Percentiles rank a stretch among this genome's conserved stretches.
These are phyloP conservation scores for Strix uralensis DNA, from an alignment of 2,113 vertebrate genomes.

Conservation along the genomic window DNA sequence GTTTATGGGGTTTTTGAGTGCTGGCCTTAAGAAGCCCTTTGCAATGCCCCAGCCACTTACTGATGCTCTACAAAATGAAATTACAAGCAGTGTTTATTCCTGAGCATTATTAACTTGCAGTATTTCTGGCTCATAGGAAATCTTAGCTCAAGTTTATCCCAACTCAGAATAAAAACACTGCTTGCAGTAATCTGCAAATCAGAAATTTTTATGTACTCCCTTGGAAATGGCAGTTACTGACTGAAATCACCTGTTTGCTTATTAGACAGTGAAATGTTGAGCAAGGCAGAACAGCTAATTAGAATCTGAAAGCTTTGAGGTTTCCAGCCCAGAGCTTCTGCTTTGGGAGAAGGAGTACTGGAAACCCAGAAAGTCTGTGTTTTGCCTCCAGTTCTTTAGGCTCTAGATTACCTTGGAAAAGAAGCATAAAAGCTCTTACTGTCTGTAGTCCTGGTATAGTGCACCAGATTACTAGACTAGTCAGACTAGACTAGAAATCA, in stretches of 20 bases:
- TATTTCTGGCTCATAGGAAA: background rate
- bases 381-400: background rate
- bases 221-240: background rate
- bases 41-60: background rate
- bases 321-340: background rate
- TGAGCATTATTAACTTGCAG: background rate
- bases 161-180: background rate
- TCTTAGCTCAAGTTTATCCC: background rate
- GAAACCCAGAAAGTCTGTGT: background rate
- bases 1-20: background rate
- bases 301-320: background rate
- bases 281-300: background rate
- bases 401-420: background rate
- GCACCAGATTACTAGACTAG: background rate
- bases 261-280: background rate
- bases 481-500: background rate
- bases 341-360: background rate
- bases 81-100: background rate
- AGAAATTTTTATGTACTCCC: background rate
- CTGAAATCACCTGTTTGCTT: background rate
- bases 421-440: background rate
- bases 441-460: background rate
- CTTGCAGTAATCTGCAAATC: background rate
- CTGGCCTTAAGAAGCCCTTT: background rate
- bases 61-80: background rate